A percentile compares a stretch with the other conserved stretches of the same genome.
Conservation (phyloP, 2,113 vertebrate genomes). For the Chaetops frenatus region DNA sequence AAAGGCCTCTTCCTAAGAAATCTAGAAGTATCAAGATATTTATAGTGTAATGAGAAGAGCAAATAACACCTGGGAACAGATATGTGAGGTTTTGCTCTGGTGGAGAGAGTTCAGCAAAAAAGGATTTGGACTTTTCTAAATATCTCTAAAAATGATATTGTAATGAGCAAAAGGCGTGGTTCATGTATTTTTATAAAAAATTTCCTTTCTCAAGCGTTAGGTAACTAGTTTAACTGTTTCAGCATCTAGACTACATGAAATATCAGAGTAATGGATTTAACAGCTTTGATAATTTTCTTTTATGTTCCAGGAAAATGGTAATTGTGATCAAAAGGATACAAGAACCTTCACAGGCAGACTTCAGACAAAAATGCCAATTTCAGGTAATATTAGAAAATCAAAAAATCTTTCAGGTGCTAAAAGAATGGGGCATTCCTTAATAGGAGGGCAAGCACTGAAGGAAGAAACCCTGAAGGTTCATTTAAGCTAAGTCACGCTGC, state of each 20-base stretch:
- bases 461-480: background rate
- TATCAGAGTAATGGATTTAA: background rate
- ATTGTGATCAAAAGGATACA: background rate
- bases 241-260: background rate
- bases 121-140: background rate
- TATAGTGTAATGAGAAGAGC: background rate
- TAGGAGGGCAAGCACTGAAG: background rate
- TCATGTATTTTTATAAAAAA: background rate
- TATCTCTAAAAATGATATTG: background rate
- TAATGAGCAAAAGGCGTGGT: background rate
- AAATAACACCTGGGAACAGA: background rate
- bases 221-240: background rate
- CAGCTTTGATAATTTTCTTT: background rate
- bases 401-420: background rate
- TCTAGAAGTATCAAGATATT: background rate
- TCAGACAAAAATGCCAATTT: background rate
- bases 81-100: background rate
- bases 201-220: background rate
- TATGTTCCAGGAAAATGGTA: background rate
- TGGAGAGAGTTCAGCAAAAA: background rate
- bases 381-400: background rate
- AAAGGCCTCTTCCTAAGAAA: background rate
- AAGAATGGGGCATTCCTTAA: background rate
- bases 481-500: background rate
- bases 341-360: background rate